Evolutionary conservation across 2,888 invertebrate species (phyloP).

Genomic region (Drosophila subquinaria): DNA sequence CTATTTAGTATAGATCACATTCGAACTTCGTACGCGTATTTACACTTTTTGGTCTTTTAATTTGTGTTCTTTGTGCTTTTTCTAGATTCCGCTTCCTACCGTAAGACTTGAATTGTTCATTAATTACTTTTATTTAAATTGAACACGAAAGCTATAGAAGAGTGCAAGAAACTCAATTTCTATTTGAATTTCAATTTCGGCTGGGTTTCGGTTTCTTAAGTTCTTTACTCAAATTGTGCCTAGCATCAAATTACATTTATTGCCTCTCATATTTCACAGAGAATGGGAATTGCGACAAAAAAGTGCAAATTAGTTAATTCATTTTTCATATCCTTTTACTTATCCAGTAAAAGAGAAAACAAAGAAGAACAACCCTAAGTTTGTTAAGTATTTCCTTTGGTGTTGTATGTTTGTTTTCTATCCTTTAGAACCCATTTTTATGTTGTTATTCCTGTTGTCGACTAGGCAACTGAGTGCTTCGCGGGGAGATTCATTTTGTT

Average conservation of each 20-base stretch:
- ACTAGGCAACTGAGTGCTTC: constrained; percentile 21
- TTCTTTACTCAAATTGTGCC: constrained; percentile 29
- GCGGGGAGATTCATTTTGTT: not conserved
- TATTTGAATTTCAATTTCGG: not conserved
- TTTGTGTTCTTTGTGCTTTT: constrained; percentile 82
- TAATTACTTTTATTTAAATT: constrained; percentile 80
- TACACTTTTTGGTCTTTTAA: constrained; percentile 74
- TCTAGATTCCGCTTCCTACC: constrained; percentile 85
- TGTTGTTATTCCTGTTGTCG: constrained; percentile 29
- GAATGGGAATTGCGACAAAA: constrained; percentile 73
- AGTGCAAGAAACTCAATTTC: constrained; percentile 11
- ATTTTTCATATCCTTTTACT: constrained; percentile 24
- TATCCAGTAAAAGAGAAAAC: constrained; percentile 21
- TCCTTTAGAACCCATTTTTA: constrained; percentile 28
- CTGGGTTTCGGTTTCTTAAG: constrained; percentile 50
- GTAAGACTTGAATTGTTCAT: constrained; percentile 84
- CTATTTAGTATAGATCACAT: constrained; percentile 30
- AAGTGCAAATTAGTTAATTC: constrained; percentile 75
- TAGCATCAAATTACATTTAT: constrained; percentile 31
- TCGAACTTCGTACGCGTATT: constrained; percentile 15
- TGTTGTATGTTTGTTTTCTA: constrained; percentile 53
- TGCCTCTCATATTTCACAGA: constrained; percentile 34
- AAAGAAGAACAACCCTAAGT: constrained; percentile 24
- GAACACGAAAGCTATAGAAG: constrained; percentile 66
- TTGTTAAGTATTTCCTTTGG: constrained; percentile 50